These are phyloP conservation scores for Holcopasites calliopsidis DNA, from an alignment of 1,140 invertebrate genomes.

Conservation along the genomic window DNA sequence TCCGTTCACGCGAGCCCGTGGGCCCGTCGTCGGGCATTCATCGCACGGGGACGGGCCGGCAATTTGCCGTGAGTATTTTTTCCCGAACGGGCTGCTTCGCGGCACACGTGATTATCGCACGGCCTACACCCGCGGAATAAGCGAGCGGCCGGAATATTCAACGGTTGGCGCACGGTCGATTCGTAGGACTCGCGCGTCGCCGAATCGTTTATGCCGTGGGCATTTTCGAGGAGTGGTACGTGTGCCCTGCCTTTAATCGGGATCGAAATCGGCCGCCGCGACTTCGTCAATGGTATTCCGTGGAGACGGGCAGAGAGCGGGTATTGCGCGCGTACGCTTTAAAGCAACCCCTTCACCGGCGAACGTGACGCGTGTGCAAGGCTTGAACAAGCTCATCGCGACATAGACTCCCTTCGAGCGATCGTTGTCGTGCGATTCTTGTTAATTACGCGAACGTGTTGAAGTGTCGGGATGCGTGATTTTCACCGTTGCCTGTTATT, in stretches of 20 bases:
- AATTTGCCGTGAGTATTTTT: slow-evolving; percentile 44
- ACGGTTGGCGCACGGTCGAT: slow-evolving; percentile 34
- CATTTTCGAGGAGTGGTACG: slow-evolving; percentile 60
- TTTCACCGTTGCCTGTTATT: neutral
- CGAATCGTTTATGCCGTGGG: slow-evolving; percentile 60
- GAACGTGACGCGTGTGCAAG: slow-evolving; percentile 4
- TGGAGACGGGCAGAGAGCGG: neutral
- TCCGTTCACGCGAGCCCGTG: neutral
- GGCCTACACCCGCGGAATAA: slow-evolving; percentile 60
- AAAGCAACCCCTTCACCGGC: neutral
- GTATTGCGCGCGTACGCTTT: neutral
- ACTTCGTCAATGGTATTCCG: slow-evolving; percentile 44
- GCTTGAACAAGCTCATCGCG: neutral
- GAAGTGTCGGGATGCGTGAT: too few species aligned
- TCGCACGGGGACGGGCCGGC: slow-evolving; percentile 2
- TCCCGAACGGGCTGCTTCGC: slow-evolving; percentile 22
- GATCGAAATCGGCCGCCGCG: slow-evolving; percentile 59
- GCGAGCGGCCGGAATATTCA: slow-evolving; percentile 52
- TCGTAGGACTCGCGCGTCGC: slow-evolving; percentile 59
- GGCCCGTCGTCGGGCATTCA: slow-evolving; percentile 18
- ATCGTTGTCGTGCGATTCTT: slow-evolving; percentile 16
- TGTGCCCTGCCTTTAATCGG: slow-evolving; percentile 67
- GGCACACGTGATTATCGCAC: slow-evolving; percentile 57
- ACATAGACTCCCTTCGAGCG: neutral
- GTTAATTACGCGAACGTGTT: neutral